phyloP scores from a whole-genome alignment of 2,888 invertebrate species.

The Hypsopygia costalis region DNA sequence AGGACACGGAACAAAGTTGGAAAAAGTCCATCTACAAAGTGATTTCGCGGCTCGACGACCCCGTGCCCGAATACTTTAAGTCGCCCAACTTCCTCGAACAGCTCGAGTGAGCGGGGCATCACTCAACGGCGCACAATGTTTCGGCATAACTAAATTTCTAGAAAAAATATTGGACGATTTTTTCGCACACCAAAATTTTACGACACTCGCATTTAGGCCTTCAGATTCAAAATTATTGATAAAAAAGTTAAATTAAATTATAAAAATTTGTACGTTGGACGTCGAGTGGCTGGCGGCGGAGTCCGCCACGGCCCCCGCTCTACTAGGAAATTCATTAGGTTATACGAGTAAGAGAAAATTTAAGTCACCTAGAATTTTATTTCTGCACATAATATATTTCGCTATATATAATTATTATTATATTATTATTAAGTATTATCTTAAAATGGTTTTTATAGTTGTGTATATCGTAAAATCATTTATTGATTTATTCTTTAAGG shows the following conservation, averaged over 20 bases:
- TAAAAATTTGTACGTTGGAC: constrained; percentile 71
- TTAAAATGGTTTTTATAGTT: constrained; percentile 80
- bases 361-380: constrained; percentile 81
- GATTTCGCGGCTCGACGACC: constrained; percentile 99
- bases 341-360: constrained; percentile 78
- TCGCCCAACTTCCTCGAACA: constrained; percentile 99
- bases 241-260: constrained; percentile 74
- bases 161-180: constrained; percentile 62
- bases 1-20: constrained; percentile 99
- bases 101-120: constrained; percentile 86
- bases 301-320: constrained; percentile 49
- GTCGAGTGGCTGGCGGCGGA: constrained; percentile 42
- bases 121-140: constrained; percentile 54
- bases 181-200: constrained; percentile 82
- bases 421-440: constrained; percentile 80
- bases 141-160: constrained; percentile 55
- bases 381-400: constrained; percentile 81
- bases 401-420: constrained; percentile 80
- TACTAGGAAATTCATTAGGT: constrained; percentile 78
- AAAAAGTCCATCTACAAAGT: constrained; percentile 99
- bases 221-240: constrained; percentile 83
- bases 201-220: constrained; percentile 85
- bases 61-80: constrained; percentile 99
- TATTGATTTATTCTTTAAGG: constrained; percentile 79
- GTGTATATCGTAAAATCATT: constrained; percentile 80